Evolutionary conservation across 2,113 vertebrate genomes (phyloP).

Genomic region (Oreotrochilus melanogaster): DNA sequence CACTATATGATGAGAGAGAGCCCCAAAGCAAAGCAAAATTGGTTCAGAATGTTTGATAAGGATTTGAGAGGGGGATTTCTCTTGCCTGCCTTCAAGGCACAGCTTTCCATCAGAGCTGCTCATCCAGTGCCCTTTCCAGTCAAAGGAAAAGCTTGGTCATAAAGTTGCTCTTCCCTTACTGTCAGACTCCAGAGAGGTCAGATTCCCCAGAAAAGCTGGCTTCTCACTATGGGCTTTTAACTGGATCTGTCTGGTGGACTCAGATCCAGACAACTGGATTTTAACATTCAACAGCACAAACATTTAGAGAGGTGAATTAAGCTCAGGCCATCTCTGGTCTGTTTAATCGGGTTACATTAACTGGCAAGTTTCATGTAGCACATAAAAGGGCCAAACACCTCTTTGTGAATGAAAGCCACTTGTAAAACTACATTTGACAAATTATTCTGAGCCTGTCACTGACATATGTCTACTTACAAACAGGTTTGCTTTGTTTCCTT

Average conservation of each 20-base stretch:
- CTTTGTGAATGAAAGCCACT: background rate
- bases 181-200: background rate
- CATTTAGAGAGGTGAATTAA: background rate
- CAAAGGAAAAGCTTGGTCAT: background rate
- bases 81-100: background rate
- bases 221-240: background rate
- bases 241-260: accelerated
- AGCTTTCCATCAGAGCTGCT: background rate
- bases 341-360: background rate
- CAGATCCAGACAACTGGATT: background rate
- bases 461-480: background rate
- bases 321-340: background rate
- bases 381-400: background rate
- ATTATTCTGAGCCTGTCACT: background rate
- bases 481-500: background rate
- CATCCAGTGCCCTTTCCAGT: background rate
- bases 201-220: background rate
- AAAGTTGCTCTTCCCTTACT: accelerated
- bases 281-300: background rate
- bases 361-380: background rate
- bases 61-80: background rate
- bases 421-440: accelerated
- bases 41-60: conserved; percentile 42
- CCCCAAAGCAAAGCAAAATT: conserved; percentile 5
- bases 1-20: background rate